Evolutionary conservation across 1,140 invertebrate species (phyloP), one percentile per base, ranked within the genome.

Genomic region (Nebria ingens): DNA sequence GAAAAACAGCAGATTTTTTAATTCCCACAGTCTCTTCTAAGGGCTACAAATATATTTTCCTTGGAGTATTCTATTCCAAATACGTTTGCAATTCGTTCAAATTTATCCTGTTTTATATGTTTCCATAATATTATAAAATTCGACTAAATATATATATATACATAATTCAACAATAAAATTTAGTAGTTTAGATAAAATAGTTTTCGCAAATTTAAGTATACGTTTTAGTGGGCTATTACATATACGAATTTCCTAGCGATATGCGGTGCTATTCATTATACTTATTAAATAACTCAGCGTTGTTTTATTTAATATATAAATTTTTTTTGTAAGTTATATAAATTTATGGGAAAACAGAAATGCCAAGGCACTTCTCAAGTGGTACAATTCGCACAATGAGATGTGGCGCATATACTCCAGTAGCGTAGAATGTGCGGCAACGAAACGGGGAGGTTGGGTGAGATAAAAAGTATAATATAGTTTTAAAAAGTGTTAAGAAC

Each of bases 1-100:
- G 64, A 66, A 70, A 69, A 70, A 70, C 67, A 70, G 61, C 68
- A 70, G 67, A 69, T 69, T 70, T 69, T 45, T 70, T 70, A 70
- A 70, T 70, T 70, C 68, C 67, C 68, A 70, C 68, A 70, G 66
- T 65, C 61, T n/a, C n/a, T 66, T 65, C 61, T 58, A 50, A 55
- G 58, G 59, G 64, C 63, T 66, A 68, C 67, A 66, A 66, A 68
- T 68, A 68, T 68, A 68, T 68, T 68, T 68, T 68, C 57, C 59
- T 66, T 65, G 58, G 59, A 61, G 61, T 65, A 20, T 51, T 51
- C 49, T 51, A 56, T 56, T 56, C 54, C 54, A 45, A 56, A 22
- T 56, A 38, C 51, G 25, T 56, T 56, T 50, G 20, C 54, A 19
- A 34, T 56, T 25, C 19, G n/a, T n/a, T n/a, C n/a, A n/a, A n/a